Conservation (phyloP, 1,140 invertebrate species). For the Gryllus bimaculatus region DNA sequence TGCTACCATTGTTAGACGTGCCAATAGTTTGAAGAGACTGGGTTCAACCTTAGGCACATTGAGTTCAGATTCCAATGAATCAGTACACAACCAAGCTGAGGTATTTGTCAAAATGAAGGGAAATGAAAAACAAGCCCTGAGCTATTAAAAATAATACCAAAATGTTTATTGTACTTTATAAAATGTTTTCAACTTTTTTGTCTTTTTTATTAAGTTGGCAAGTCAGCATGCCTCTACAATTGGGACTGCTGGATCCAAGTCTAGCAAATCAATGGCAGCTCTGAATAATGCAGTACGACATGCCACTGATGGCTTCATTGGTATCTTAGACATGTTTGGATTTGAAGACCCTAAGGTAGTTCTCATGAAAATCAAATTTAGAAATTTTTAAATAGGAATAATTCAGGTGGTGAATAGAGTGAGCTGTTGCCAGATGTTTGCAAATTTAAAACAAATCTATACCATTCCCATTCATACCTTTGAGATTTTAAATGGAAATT, state of each 20-base stretch:
- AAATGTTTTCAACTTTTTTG: neutral
- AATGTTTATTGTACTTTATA: neutral
- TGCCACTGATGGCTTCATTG: constrained; percentile 91
- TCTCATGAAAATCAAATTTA: neutral
- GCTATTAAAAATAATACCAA: neutral
- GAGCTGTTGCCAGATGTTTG: too few relatives aligned
- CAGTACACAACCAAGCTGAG: constrained; percentile 78
- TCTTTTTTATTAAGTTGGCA: constrained; percentile 38
- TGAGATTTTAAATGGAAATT: too few relatives aligned
- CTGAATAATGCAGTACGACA: constrained; percentile 84
- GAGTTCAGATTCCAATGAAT: constrained; percentile 84
- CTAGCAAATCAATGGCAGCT: constrained; percentile 68
- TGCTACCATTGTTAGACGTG: constrained; percentile 84
- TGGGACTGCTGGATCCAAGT: constrained; percentile 75
- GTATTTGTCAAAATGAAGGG: constrained; percentile 26
- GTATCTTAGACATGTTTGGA: constrained; percentile 92
- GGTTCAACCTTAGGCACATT: constrained; percentile 83
- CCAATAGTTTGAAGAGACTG: constrained; percentile 81
- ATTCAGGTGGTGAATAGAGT: too few relatives aligned
- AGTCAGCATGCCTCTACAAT: constrained; percentile 82
- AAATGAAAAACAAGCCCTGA: neutral
- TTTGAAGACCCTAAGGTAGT: constrained; percentile 77
- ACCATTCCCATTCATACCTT: neutral
- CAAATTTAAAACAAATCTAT: neutral
- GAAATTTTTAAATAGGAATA: too few relatives aligned